Base-by-base conservation (phyloP, 1,140 invertebrate species). In the Schlechtendalia chinensis region DNA sequence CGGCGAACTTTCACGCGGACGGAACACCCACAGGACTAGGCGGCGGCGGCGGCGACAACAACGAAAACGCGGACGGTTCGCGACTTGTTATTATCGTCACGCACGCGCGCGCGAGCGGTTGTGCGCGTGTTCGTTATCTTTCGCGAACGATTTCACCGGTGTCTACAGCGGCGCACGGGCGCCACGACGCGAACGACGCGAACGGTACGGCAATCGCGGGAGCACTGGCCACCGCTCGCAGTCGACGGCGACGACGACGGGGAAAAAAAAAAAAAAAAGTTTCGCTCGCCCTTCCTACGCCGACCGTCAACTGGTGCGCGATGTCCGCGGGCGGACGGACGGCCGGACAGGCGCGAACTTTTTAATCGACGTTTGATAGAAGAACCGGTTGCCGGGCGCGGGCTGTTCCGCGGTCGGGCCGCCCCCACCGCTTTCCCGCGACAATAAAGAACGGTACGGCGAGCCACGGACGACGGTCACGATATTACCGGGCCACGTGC, bases 151-250 rank as follows among this genome's bases (percentile, higher is more conserved):
- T 32, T 32, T 63, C 16, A 29, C 29, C 27, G 61, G 61, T 39
- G 27, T 19, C 61, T 63, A 14, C 12, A 5, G 14, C 47, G 3
- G 59, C 59, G 61, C 61, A 27, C 29, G 17, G 19, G 61, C 61
- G 61, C 61, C 24, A 19, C 61, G 32, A 14, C 10, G 32, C 61
- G 17, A 11, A 29, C 61, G 3, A 50, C 47, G 11, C 1, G 6
- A n/a, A 63, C 17, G 24, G 59, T 19, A 32, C 61, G 61, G 61
- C 61, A 32, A 63, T 32, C 61, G 17, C 61, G 61, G 29, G 61
- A 29, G 61, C 61, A 63, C 61, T 63, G 61, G 16, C 61, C 1
- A 24, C 27, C 8, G n/a, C n/a, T n/a, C n/a, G n/a, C n/a, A n/a
- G n/a, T n/a, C n/a, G 12, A 24, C 16, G 59, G 17, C 6, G 14